Percentiles rank a stretch among this genome's conserved stretches.
Conservation (phyloP, 2,888 invertebrate species). For the Troilus luridus region DNA sequence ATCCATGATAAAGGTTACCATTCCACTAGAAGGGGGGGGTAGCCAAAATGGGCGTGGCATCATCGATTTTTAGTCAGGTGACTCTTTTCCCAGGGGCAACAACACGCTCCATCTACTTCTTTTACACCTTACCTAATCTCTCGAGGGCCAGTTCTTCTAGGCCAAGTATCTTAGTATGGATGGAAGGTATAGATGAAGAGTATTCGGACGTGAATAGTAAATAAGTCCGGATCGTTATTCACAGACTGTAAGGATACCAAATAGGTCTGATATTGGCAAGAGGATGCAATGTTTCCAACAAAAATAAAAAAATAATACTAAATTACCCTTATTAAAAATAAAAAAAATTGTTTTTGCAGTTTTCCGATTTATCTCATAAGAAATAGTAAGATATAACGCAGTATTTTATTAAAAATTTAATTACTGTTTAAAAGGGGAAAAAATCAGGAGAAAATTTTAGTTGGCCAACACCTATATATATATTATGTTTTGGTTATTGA, state of each 20-base stretch:
- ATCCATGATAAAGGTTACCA: constrained; percentile 20
- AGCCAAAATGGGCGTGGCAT: constrained; percentile 48
- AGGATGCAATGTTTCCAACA: too few relatives aligned
- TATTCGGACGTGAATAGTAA: background rate
- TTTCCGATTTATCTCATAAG: too few relatives aligned
- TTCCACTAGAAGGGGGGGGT: background rate
- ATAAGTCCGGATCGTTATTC: background rate
- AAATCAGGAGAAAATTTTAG: too few relatives aligned
- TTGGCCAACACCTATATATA: too few relatives aligned
- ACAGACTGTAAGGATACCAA: background rate
- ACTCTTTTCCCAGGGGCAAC: constrained; percentile 48
- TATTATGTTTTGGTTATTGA: too few relatives aligned
- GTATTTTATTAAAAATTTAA: too few relatives aligned
- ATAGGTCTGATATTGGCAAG: too few relatives aligned
- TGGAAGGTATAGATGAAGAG: background rate
- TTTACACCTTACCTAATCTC: background rate
- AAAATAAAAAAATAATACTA: too few relatives aligned
- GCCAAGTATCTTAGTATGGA: background rate
- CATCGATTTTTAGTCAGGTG: constrained; percentile 52
- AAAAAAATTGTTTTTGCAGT: too few relatives aligned
- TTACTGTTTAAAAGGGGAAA: too few relatives aligned
- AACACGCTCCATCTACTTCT: constrained; percentile 23
- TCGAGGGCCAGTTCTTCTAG: background rate
- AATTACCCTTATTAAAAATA: too few relatives aligned
- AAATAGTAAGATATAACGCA: too few relatives aligned